Conservation (phyloP, 1,140 invertebrate species). For the Protaetia brevitarsis region DNA sequence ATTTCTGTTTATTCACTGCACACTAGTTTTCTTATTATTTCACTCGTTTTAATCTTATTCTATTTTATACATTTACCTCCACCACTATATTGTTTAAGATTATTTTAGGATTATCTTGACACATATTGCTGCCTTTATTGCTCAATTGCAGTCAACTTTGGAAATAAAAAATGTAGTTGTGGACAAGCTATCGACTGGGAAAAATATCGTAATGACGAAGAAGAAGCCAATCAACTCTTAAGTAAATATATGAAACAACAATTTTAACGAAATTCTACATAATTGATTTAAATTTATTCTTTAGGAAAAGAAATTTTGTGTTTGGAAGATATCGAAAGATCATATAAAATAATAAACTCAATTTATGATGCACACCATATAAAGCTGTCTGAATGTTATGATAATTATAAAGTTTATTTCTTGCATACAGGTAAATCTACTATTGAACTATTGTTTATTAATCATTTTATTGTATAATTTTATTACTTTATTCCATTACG, state of each 20-base stretch:
- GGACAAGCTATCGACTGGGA: background rate
- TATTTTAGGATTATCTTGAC: background rate
- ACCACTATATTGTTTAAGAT: too few relatives aligned
- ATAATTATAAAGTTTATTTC: background rate
- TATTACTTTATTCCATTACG: background rate
- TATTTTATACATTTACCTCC: too few relatives aligned
- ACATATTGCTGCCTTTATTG: background rate
- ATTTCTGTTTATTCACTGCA: too few relatives aligned
- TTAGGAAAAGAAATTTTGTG: background rate
- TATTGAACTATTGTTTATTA: too few relatives aligned
- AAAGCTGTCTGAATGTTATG: background rate
- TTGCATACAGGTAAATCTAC: background rate
- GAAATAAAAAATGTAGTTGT: constrained; percentile 2
- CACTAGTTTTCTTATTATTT: too few relatives aligned
- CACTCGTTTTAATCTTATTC: too few relatives aligned
- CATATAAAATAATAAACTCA: background rate
- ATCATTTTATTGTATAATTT: background rate
- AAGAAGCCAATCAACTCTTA: background rate
- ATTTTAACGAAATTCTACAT: background rate
- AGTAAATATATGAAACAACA: background rate
- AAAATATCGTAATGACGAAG: background rate
- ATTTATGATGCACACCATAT: constrained; percentile 7
- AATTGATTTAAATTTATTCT: background rate
- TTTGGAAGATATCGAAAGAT: background rate
- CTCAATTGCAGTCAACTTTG: background rate